phyloP scores from a whole-genome alignment of 2,888 invertebrate species.

The Agriotes lineatus region DNA sequence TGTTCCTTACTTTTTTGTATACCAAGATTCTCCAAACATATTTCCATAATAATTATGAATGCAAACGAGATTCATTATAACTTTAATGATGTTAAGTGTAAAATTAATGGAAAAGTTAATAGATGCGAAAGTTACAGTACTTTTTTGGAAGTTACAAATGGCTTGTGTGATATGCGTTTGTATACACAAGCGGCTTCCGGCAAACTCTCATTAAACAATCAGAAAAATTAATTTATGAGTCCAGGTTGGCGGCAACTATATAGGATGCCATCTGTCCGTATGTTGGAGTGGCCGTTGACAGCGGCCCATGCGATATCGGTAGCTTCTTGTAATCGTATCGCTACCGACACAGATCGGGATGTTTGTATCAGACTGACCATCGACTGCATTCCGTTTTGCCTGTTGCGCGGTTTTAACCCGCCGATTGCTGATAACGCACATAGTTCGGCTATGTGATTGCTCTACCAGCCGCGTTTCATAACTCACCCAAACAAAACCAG shows the following conservation, averaged over 20 bases:
- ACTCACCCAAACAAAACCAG: not conserved
- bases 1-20: too few relatives aligned
- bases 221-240: conserved; percentile 36
- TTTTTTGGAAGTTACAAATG: too few relatives aligned
- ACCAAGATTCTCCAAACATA: too few relatives aligned
- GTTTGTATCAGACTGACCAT: conserved; percentile 44
- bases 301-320: conserved; percentile 45
- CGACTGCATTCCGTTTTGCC: conserved; percentile 41
- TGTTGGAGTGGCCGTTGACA: conserved; percentile 45
- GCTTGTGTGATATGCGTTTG: too few relatives aligned
- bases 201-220: conserved; percentile 27
- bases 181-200: too few relatives aligned
- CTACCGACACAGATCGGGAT: conserved; percentile 45
- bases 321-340: conserved; percentile 47
- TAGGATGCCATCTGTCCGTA: conserved; percentile 45
- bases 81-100: too few relatives aligned
- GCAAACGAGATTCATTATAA: too few relatives aligned
- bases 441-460: not conserved
- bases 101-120: too few relatives aligned
- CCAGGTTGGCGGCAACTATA: conserved; percentile 31
- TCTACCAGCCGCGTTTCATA: not conserved
- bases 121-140: too few relatives aligned
- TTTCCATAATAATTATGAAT: too few relatives aligned
- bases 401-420: conserved; percentile 26
- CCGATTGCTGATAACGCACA: conserved; percentile 31